These are phyloP conservation scores for Montipora sp. DNA, from an alignment of 64 coral and sea anemone species.

Conservation along the genomic window DNA sequence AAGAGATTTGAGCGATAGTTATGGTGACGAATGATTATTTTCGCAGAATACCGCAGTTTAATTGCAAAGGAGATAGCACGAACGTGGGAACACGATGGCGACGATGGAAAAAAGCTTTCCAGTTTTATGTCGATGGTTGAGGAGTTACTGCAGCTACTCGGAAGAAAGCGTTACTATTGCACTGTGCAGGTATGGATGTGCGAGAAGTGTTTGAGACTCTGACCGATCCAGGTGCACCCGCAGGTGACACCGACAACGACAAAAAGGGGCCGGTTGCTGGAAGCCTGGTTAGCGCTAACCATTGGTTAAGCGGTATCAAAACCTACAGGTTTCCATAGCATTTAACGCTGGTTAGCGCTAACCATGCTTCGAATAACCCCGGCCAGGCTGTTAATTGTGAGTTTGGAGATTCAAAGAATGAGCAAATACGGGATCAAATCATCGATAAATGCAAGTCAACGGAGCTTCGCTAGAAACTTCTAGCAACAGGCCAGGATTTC, in stretches of 20 bases:
- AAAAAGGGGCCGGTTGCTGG: not conserved
- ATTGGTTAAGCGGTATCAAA: too few species aligned
- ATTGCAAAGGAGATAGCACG: constrained; percentile 26
- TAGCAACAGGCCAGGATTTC: constrained; percentile 31
- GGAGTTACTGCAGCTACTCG: constrained; percentile 20
- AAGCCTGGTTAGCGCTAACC: too few species aligned
- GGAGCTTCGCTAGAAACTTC: constrained; percentile 41
- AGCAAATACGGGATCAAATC: constrained; percentile 63
- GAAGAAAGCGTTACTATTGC: constrained; percentile 5
- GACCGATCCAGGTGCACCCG: constrained; percentile 29
- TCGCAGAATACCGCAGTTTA: not conserved
- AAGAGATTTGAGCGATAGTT: not conserved
- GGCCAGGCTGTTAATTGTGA: constrained; percentile 39
- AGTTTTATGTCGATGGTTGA: constrained; percentile 40
- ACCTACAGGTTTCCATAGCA: too few species aligned
- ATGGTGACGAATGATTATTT: not conserved
- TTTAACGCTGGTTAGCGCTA: too few species aligned
- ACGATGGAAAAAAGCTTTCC: constrained; percentile 39
- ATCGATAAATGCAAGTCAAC: constrained; percentile 62
- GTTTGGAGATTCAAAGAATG: constrained; percentile 32
- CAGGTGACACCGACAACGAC: constrained; percentile 2
- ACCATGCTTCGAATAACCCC: too few species aligned
- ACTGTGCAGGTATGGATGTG: constrained; percentile 59
- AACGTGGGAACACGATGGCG: constrained; percentile 21
- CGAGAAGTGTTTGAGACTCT: constrained; percentile 58